Conservation (phyloP, 2,113 vertebrate genomes). For the Scolopax mira region DNA sequence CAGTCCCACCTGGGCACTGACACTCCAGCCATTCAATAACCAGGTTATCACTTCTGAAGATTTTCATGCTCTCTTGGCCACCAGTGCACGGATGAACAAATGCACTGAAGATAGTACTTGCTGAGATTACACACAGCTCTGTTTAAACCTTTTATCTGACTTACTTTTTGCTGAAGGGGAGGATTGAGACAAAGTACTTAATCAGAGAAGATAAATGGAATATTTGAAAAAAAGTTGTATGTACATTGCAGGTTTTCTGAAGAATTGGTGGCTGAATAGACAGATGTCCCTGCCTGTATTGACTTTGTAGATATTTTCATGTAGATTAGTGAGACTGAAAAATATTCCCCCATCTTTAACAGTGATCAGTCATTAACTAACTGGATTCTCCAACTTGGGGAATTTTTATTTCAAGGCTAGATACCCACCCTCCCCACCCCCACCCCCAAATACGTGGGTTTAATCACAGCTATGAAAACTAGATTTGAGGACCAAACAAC, state of each 20-base stretch:
- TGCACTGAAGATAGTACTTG: too few species aligned
- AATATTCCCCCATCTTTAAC: background rate
- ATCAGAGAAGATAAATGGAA: background rate
- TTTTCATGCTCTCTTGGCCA: background rate
- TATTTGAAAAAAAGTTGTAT: background rate
- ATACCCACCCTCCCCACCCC: rapidly evolving
- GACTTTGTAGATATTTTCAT: background rate
- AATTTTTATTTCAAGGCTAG: background rate
- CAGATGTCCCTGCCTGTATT: background rate
- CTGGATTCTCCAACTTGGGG: background rate
- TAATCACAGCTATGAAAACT: background rate
- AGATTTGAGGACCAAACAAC: background rate
- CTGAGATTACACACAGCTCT: background rate
- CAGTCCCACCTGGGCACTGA: background rate
- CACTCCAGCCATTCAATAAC: background rate
- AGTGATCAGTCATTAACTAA: background rate
- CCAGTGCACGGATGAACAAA: background rate
- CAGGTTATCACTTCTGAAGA: background rate
- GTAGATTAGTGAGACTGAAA: background rate
- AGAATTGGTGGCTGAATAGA: background rate
- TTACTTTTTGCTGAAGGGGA: background rate
- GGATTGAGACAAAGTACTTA: background rate
- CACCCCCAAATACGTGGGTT: background rate
- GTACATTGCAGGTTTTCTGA: background rate
- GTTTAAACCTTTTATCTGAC: background rate